Conservation (phyloP, 2,888 invertebrate genomes). For the Opisthograptis luteolata region DNA sequence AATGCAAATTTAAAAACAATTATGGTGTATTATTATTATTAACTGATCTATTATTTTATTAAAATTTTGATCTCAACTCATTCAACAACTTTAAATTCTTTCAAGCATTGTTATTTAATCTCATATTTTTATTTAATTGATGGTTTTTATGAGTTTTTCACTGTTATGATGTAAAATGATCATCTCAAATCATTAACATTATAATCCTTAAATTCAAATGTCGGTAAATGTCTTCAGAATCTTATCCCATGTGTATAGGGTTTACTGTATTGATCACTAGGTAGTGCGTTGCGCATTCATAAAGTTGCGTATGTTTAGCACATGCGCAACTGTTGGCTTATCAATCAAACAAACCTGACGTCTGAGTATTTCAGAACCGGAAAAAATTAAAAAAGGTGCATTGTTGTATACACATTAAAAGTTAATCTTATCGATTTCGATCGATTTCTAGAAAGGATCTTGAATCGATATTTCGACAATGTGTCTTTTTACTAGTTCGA, state of each 20-base stretch:
- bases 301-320: constrained; percentile 46
- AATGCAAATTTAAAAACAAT: too few relatives aligned
- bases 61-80: too few relatives aligned
- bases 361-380: not conserved
- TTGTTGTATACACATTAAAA: too few relatives aligned
- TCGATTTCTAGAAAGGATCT: not conserved
- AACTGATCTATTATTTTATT: too few relatives aligned
- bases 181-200: too few relatives aligned
- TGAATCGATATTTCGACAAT: not conserved
- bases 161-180: too few relatives aligned
- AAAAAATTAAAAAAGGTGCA: not conserved
- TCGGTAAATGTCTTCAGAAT: constrained; percentile 29
- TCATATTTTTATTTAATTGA: too few relatives aligned
- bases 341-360: constrained; percentile 8
- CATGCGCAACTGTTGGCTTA: constrained; percentile 51
- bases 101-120: too few relatives aligned
- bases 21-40: too few relatives aligned
- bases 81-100: too few relatives aligned
- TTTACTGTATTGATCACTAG: constrained; percentile 54
- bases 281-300: constrained; percentile 56
- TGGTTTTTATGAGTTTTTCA: too few relatives aligned
- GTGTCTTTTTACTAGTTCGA: not conserved
- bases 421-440: not conserved
- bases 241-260: constrained; percentile 36
- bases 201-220: not conserved